phyloP scores from a whole-genome alignment of 2,113 vertebrate species.

The Theropithecus gelada region DNA sequence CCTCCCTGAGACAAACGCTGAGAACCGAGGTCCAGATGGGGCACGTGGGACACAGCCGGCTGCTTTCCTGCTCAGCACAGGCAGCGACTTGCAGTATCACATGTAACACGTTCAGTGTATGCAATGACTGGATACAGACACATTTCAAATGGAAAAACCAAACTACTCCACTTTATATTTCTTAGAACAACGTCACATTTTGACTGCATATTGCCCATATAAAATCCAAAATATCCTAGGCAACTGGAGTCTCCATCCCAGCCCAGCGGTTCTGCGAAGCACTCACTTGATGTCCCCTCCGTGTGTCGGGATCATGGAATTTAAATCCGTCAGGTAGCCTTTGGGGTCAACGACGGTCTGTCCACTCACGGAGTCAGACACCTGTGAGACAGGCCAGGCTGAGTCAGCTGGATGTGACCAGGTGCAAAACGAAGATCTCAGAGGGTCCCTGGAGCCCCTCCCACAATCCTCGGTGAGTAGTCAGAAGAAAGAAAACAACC shows the following conservation, averaged over 20 bases:
- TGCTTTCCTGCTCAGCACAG: background rate
- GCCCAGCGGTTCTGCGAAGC: background rate
- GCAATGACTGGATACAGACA: background rate
- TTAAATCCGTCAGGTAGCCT: constrained; percentile 97
- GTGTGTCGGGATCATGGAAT: constrained; percentile 99
- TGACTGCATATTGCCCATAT: background rate
- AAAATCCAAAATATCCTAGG: background rate
- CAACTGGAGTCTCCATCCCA: background rate
- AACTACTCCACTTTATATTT: background rate
- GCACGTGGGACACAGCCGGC: accelerated
- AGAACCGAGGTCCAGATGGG: background rate
- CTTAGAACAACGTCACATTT: background rate
- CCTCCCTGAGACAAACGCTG: background rate
- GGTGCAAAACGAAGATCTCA: background rate
- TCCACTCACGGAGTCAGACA: constrained; percentile 98
- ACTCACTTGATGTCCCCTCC: constrained; percentile 98
- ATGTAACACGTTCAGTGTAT: background rate
- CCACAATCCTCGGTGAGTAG: background rate
- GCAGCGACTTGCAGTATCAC: background rate
- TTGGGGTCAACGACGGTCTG: constrained; percentile 99
- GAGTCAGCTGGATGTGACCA: background rate
- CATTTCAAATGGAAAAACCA: background rate
- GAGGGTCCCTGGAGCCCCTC: background rate
- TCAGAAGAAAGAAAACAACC: background rate
- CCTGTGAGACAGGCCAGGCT: constrained; percentile 81